Percentiles rank a stretch among this genome's conserved stretches.
These are phyloP conservation scores for Apoderus coryli DNA, from an alignment of 2,888 invertebrate species.

Conservation along the genomic window DNA sequence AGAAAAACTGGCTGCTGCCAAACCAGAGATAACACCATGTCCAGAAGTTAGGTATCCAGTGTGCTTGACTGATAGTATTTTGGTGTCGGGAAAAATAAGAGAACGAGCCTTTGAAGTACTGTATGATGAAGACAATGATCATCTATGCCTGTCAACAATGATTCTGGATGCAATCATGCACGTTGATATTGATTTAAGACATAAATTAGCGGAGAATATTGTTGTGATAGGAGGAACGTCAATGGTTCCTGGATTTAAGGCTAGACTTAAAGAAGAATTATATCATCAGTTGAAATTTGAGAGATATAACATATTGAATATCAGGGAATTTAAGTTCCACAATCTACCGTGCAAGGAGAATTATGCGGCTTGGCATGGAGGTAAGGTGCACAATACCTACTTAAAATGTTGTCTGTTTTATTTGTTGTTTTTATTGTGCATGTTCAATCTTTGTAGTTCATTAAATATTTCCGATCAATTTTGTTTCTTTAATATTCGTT, in stretches of 20 bases:
- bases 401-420: conserved; percentile 1
- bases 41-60: conserved; percentile 54
- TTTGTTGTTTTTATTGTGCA: no score
- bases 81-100: conserved; percentile 52
- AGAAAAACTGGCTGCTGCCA: conserved; percentile 34
- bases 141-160: conserved; percentile 67
- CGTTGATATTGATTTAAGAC: conserved; percentile 73
- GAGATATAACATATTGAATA: conserved; percentile 46
- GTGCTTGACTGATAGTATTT: conserved; percentile 45
- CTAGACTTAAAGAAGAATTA: conserved; percentile 68
- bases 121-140: conserved; percentile 74
- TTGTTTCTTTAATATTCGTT: no score
- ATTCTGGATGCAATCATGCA: conserved; percentile 69
- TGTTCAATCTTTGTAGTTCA: no score
- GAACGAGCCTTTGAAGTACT: conserved; percentile 74
- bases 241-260: conserved; percentile 68
- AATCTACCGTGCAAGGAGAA: conserved; percentile 64
- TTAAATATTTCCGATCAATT: no score
- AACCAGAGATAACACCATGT: conserved; percentile 35
- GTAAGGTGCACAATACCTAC: conserved; percentile 27
- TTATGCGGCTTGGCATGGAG: conserved; percentile 78
- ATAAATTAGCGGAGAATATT: conserved; percentile 65
- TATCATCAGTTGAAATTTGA: conserved; percentile 44
- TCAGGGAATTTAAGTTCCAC: conserved; percentile 67
- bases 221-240: conserved; percentile 77